Percentiles rank a stretch among this genome's conserved stretches.
Conservation (phyloP, 2,797 vertebrate species). For the Diceros bicornis region DNA sequence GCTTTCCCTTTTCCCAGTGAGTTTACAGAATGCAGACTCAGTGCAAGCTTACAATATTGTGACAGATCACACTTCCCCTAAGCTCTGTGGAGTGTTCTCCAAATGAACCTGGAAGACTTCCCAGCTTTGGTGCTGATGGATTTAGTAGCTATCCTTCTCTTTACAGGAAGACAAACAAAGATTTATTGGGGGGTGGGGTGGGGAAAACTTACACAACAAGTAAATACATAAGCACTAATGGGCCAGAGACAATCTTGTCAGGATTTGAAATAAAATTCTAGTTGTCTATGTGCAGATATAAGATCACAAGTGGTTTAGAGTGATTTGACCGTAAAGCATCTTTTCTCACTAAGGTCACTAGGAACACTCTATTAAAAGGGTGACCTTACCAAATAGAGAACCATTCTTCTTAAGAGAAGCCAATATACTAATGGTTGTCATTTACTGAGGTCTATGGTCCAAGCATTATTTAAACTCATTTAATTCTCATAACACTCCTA, state of each 20-base stretch:
- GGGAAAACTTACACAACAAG: neutral
- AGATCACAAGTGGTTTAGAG: neutral
- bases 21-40: neutral
- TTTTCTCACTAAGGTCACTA: neutral
- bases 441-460: neutral
- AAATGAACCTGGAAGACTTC: constrained; percentile 59
- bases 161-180: constrained; percentile 3
- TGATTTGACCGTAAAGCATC: neutral
- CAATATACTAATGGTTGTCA: neutral
- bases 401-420: neutral
- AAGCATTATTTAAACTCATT: neutral
- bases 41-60: neutral
- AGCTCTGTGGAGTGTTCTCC: neutral
- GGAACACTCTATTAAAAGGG: neutral
- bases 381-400: neutral
- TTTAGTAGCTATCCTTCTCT: neutral
- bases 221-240: neutral
- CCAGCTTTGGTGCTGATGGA: constrained; percentile 9
- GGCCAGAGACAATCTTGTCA: neutral
- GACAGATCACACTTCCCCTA: neutral
- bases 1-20: neutral
- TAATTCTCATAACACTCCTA: neutral
- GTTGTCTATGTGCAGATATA: neutral
- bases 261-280: constrained; percentile 31
- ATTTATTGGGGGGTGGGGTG: neutral